These are phyloP conservation scores for Antheraea assamensis DNA, from an alignment of 2,888 invertebrate species.

Conservation along the genomic window DNA sequence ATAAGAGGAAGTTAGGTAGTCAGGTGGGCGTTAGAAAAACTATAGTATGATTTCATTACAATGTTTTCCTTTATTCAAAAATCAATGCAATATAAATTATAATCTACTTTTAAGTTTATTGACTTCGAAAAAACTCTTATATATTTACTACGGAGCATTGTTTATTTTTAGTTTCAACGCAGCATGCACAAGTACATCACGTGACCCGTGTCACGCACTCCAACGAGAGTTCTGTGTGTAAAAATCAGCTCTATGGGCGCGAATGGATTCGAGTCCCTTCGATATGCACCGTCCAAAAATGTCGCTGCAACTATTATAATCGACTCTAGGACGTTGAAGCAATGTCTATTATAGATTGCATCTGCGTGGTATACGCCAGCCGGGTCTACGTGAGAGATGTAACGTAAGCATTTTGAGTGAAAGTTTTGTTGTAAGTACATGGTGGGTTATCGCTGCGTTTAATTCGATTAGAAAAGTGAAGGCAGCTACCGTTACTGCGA, in stretches of 20 bases:
- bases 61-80: no score
- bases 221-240: background rate
- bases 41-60: no score
- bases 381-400: slow-evolving; percentile 32
- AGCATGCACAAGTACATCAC: background rate
- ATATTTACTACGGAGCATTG: background rate
- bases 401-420: slow-evolving; percentile 31
- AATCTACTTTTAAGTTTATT: no score
- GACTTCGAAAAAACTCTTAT: no score
- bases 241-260: background rate
- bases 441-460: background rate
- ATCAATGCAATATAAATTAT: no score
- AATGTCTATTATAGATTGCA: slow-evolving; percentile 3
- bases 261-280: background rate
- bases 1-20: no score
- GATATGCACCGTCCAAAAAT: slow-evolving; percentile 13
- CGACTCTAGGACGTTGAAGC: background rate
- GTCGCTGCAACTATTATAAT: background rate
- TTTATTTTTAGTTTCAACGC: background rate
- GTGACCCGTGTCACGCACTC: slow-evolving; percentile 7
- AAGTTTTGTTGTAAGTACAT: slow-evolving; percentile 25
- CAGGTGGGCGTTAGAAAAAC: no score
- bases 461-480: background rate
- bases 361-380: slow-evolving; percentile 16
- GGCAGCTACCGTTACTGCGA: background rate